Base-by-base conservation (phyloP, 2,113 vertebrate species). In the Clarias batrachus region DNA sequence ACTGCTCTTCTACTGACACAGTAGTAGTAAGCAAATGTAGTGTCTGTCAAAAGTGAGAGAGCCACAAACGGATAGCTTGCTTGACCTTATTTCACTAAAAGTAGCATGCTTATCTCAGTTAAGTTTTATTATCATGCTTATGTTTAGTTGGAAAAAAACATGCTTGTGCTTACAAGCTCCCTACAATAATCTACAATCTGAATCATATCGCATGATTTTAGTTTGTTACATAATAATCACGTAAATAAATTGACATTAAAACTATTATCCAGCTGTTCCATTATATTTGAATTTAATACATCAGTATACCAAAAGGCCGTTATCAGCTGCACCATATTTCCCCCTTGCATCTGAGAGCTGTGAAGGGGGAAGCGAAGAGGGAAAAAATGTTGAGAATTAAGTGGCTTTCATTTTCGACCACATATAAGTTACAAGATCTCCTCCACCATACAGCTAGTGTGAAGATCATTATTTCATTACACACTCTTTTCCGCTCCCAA, bases 401-500 rank as follows among this genome's bases (percentile, higher is more conserved):
- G 25, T 77, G 52, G 74, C 52, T 77, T 56, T 77, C 25, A 56
- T 56, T 77, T 77, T 56, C 74, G 9, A 56, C 74, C 74, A 77
- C 74, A 77, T 7, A 56, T 3, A 77, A 56, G 41, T 63, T 83
- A 68, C 33, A 6, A 33, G 52, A 48, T 56, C 23, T 57, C 59
- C 60, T 27, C 33, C 63, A 41, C 54, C 17, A 83, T 71, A 88
- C 13, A 30, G 27, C 60, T 60, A 33, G 41, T 52, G 81, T 37
- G 11, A 74, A 41, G 12, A 6, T 83, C 14, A 30, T 21, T 33
- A 74, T 21, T 23, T 30, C 10, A 56, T 4, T 21, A 37, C 56
- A 37, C 78, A 81, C 66, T 62, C 91, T 89, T 86, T 85, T 84
- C 88, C 33, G 85, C 90, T 63, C 85, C 90, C 88, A 91, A 90